phyloP scores from a whole-genome alignment of 2,888 invertebrate genomes.

The Pseudococcus longispinus region DNA sequence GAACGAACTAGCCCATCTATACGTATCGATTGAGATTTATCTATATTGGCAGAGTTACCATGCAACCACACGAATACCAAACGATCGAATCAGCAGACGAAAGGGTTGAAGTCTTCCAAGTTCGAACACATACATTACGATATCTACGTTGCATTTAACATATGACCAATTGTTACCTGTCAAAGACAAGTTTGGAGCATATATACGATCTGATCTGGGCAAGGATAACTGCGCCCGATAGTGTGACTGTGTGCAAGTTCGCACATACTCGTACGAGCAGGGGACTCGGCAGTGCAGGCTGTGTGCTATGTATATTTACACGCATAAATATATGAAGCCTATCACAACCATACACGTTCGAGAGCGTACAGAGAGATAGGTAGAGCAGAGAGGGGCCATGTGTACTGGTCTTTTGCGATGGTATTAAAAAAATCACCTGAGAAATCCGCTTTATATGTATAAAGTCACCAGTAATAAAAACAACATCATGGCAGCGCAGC shows the following conservation, averaged over 20 bases:
- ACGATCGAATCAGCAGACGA: background rate
- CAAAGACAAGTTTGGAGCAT: background rate
- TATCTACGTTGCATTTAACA: background rate
- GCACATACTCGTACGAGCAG: background rate
- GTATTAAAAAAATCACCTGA: conserved; percentile 53
- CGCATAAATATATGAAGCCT: background rate
- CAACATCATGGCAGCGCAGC: conserved; percentile 57
- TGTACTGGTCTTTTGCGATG: conserved; percentile 12
- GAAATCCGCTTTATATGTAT: conserved; percentile 53
- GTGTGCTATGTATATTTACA: background rate
- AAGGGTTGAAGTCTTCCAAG: background rate
- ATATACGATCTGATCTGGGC: background rate
- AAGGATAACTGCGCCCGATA: background rate
- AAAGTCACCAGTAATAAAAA: conserved; percentile 57
- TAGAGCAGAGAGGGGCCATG: background rate
- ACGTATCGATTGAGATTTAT: too few species aligned
- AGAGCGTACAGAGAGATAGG: background rate
- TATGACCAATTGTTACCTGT: conserved; percentile 8
- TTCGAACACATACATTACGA: background rate
- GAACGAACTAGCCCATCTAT: too few species aligned
- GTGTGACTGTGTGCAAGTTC: background rate
- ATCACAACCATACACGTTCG: background rate
- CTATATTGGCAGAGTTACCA: too few species aligned
- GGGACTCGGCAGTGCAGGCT: background rate
- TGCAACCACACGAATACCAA: too few species aligned